phyloP scores from a whole-genome alignment of 1,140 invertebrate genomes.

The Frieseomelitta varia region DNA sequence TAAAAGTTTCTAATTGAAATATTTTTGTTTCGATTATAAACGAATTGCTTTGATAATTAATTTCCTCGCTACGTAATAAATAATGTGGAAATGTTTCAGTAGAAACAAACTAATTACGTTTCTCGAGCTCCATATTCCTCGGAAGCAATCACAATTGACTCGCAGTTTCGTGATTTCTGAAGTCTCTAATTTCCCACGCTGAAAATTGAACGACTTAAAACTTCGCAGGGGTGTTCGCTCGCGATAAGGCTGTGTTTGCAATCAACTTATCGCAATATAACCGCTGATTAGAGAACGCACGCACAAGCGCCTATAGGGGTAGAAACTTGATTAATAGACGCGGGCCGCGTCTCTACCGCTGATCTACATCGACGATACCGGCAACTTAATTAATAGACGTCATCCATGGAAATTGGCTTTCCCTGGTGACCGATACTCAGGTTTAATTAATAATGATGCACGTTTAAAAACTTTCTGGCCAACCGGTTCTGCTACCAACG shows the following conservation, averaged over 20 bases:
- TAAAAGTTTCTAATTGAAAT: no score
- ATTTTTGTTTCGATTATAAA: no score
- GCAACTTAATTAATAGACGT: conserved; percentile 37
- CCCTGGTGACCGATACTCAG: background rate
- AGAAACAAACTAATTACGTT: no score
- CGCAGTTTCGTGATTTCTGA: no score
- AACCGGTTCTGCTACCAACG: no score
- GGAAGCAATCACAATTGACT: no score
- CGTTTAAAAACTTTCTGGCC: background rate
- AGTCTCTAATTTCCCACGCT: background rate
- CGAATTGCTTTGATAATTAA: no score
- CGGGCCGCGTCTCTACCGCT: conserved; percentile 19
- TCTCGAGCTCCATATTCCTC: no score
- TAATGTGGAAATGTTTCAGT: no score
- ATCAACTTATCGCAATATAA: conserved; percentile 5
- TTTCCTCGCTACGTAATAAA: no score
- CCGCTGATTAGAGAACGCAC: background rate
- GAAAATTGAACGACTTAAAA: background rate
- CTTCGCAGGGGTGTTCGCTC: background rate
- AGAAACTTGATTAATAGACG: conserved; percentile 44
- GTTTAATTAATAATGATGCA: conserved; percentile 2
- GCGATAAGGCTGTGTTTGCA: background rate
- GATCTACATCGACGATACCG: conserved; percentile 37
- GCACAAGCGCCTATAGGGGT: background rate
- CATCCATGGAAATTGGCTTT: conserved; percentile 21